These are phyloP conservation scores for Chaetodon auriga DNA, from an alignment of 2,113 vertebrate species.

Conservation along the genomic window DNA sequence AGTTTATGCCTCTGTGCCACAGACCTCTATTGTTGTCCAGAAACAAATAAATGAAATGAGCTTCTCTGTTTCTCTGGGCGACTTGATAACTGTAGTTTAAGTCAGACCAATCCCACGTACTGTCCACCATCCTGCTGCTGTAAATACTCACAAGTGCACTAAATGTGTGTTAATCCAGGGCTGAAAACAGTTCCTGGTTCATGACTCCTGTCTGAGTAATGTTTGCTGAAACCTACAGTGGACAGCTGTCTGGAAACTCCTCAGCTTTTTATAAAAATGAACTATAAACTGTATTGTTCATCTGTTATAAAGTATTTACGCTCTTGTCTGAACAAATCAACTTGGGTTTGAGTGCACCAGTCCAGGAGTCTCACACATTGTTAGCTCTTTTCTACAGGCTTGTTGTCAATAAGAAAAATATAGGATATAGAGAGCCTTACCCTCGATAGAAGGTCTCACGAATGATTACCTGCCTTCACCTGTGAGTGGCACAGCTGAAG, in stretches of 20 bases:
- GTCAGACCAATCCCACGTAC: background rate
- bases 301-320: background rate
- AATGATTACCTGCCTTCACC: background rate
- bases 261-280: background rate
- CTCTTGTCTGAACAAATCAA: background rate
- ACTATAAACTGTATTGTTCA: background rate
- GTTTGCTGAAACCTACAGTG: background rate
- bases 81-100: background rate
- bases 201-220: background rate
- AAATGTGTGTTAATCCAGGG: background rate
- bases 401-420: background rate
- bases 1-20: background rate
- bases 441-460: background rate
- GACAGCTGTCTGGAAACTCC: background rate
- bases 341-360: background rate
- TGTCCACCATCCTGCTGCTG: background rate
- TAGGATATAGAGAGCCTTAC: background rate
- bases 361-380: background rate
- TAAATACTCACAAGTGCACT: background rate
- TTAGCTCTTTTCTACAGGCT: background rate
- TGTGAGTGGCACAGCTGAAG: background rate
- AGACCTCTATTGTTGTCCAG: background rate
- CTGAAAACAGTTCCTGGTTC: background rate
- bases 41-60: background rate
- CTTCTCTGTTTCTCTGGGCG: background rate